A percentile compares a stretch with the other conserved stretches of the same genome.
Evolutionary conservation across 2,888 invertebrate genomes (phyloP).

Genomic region (Meiosimyza platycephala): DNA sequence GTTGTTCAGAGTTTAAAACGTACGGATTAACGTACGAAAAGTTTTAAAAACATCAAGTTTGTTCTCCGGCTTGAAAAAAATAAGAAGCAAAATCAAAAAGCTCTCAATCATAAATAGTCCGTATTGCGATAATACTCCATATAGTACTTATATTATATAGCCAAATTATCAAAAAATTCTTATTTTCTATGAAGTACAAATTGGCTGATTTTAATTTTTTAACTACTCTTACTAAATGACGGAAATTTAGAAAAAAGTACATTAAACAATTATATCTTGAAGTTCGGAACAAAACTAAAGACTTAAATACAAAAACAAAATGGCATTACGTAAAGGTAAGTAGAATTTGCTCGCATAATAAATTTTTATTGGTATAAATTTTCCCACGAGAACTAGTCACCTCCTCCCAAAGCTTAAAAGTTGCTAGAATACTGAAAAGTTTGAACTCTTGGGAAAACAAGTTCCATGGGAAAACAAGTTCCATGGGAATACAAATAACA

Average conservation of each 20-base stretch:
- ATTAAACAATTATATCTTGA: neutral
- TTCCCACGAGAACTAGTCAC: no score
- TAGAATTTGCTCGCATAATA: neutral
- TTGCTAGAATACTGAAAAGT: no score
- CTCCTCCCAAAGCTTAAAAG: no score
- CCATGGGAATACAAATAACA: no score
- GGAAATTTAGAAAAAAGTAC: neutral
- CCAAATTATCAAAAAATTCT: neutral
- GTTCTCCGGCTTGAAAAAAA: neutral
- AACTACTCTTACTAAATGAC: neutral
- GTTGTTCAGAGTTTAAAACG: conserved; percentile 23
- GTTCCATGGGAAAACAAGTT: no score
- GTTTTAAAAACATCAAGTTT: neutral
- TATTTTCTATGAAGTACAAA: neutral
- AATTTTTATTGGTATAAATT: no score
- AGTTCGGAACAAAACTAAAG: neutral
- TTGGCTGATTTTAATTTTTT: no score
- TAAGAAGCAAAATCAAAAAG: neutral
- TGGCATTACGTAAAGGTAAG: conserved; percentile 39
- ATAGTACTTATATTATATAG: conserved; percentile 11
- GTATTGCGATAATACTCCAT: conserved; percentile 15
- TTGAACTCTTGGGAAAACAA: no score
- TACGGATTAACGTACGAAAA: conserved; percentile 9
- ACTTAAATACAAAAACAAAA: conserved; percentile 15
- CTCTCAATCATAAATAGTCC: conserved; percentile 11